phyloP scores from a whole-genome alignment of 2,797 vertebrate species.

The Scolopax rusticola region DNA sequence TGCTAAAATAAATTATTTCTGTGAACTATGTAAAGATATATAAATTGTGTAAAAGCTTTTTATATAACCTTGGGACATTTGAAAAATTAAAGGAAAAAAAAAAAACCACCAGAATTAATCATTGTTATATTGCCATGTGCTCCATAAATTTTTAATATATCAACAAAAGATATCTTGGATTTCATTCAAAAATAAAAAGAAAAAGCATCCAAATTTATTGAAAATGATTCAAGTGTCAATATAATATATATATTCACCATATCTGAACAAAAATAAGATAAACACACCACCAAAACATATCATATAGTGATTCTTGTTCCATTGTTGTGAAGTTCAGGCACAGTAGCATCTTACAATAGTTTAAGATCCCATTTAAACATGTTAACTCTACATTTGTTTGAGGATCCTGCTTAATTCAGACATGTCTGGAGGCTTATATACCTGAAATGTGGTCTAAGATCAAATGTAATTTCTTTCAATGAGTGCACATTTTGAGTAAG shows the following conservation, averaged over 20 bases:
- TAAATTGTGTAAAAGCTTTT: not conserved
- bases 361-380: not conserved
- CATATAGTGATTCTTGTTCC: not conserved
- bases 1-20: not conserved
- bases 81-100: not conserved
- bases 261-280: not conserved
- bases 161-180: not conserved
- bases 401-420: not conserved
- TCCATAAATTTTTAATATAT: not conserved
- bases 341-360: not conserved
- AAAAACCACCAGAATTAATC: not conserved
- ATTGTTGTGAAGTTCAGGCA: not conserved
- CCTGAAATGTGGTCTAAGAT: not conserved
- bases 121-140: not conserved
- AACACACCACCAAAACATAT: not conserved
- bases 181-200: not conserved
- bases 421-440: not conserved
- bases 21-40: too few species aligned
- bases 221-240: not conserved
- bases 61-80: not conserved
- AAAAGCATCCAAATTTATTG: not conserved
- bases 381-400: not conserved
- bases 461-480: conserved; percentile 1
- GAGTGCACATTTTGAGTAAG: not conserved
- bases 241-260: not conserved